These are phyloP conservation scores for Plemyria rubiginata DNA, from an alignment of 2,888 invertebrate genomes.

Conservation along the genomic window DNA sequence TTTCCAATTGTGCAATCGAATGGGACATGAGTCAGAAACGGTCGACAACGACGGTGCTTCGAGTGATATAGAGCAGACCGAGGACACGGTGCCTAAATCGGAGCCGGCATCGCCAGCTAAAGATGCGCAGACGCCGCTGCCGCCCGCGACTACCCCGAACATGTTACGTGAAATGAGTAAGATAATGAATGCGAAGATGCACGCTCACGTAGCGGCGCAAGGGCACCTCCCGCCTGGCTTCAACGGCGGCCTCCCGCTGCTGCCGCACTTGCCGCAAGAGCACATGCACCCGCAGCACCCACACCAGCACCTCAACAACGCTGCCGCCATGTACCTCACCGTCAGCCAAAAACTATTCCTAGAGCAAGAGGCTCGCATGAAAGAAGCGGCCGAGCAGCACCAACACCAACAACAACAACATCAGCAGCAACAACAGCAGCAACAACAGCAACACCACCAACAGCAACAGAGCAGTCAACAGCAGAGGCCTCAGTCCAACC, in stretches of 20 bases:
- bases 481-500: slow-evolving; percentile 85
- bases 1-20: slow-evolving; percentile 93
- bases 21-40: slow-evolving; percentile 91
- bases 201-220: slow-evolving; percentile 81
- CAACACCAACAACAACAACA: slow-evolving; percentile 77
- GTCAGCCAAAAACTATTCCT: slow-evolving; percentile 91
- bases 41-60: slow-evolving; percentile 90
- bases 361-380: slow-evolving; percentile 91
- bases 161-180: slow-evolving; percentile 88
- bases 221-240: slow-evolving; percentile 86
- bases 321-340: slow-evolving; percentile 90
- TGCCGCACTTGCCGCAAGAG: slow-evolving; percentile 84
- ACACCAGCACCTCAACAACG: slow-evolving; percentile 86
- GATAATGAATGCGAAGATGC: slow-evolving; percentile 87
- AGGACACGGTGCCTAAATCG: slow-evolving; percentile 81
- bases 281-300: slow-evolving; percentile 83
- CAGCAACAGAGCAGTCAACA: slow-evolving; percentile 81
- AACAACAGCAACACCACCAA: slow-evolving; percentile 68
- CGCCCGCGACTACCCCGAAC: slow-evolving; percentile 74
- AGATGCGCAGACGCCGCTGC: slow-evolving; percentile 78
- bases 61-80: slow-evolving; percentile 88
- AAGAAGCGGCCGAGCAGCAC: slow-evolving; percentile 86
- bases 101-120: slow-evolving; percentile 85
- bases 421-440: slow-evolving; percentile 75
- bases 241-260: slow-evolving; percentile 83